These are phyloP conservation scores for Calliopum simillimum DNA, from an alignment of 2,888 invertebrate genomes.

Conservation along the genomic window DNA sequence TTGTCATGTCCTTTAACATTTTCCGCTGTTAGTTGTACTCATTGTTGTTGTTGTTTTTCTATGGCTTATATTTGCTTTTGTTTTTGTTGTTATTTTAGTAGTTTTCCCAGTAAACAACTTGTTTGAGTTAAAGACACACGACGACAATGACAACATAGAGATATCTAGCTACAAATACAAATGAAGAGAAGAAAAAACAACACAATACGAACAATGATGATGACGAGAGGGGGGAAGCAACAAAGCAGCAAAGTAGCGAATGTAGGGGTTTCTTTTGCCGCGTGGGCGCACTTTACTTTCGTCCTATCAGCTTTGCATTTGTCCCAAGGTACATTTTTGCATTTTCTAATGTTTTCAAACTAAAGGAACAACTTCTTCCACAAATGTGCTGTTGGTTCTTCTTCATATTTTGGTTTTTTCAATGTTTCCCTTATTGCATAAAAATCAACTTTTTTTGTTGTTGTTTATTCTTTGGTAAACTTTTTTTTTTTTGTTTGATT, in stretches of 20 bases:
- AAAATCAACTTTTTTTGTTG: conserved; percentile 6
- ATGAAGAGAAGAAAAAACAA: no score
- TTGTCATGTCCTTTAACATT: conserved; percentile 34
- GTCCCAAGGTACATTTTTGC: conserved; percentile 10
- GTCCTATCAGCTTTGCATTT: conserved; percentile 1
- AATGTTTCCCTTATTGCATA: neutral
- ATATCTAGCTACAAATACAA: no score
- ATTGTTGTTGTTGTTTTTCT: conserved; percentile 3
- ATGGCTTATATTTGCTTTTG: neutral
- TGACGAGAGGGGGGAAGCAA: no score
- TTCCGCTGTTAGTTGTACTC: conserved; percentile 24
- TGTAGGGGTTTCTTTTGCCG: no score
- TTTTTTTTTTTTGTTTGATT: neutral
- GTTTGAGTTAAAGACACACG: no score
- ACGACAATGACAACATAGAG: no score
- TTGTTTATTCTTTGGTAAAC: neutral
- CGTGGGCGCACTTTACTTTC: conserved; percentile 12
- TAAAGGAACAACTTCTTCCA: neutral
- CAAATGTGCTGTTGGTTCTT: neutral
- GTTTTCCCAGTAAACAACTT: neutral
- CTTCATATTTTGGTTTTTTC: neutral
- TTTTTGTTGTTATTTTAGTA: neutral
- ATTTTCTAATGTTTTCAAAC: conserved; percentile 1
- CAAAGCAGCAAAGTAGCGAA: no score
- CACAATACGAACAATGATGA: no score